phyloP scores from a whole-genome alignment of 2,113 vertebrate species.

The Merops nubicus region DNA sequence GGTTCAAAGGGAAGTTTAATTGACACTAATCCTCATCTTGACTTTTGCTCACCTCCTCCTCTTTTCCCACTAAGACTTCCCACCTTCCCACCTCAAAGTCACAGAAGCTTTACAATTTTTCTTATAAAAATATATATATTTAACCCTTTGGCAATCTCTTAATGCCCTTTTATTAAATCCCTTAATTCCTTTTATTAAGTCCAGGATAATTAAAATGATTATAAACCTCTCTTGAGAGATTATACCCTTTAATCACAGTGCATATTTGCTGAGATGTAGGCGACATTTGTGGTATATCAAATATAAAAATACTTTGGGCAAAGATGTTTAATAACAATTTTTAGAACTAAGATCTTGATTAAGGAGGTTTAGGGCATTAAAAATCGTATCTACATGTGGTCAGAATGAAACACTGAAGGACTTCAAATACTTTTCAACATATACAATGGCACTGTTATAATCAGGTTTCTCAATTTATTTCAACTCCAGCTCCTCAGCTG shows the following conservation, averaged over 20 bases:
- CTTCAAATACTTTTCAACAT: neutral
- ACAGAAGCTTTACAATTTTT: slow-evolving; percentile 56
- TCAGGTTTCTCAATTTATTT: slow-evolving; percentile 19
- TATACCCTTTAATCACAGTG: slow-evolving; percentile 57
- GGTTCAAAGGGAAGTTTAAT: slow-evolving; percentile 67
- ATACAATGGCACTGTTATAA: slow-evolving; percentile 8
- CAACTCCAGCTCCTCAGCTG: neutral
- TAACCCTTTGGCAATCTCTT: slow-evolving; percentile 70
- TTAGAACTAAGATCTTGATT: slow-evolving; percentile 10
- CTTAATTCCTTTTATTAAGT: slow-evolving; percentile 63
- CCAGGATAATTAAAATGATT: slow-evolving; percentile 67
- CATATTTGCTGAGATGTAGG: slow-evolving; percentile 46
- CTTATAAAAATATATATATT: slow-evolving; percentile 63
- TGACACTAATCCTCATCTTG: slow-evolving; percentile 69
- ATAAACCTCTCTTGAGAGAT: slow-evolving; percentile 53
- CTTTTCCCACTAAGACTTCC: slow-evolving; percentile 64
- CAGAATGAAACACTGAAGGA: neutral
- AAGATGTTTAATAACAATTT: slow-evolving; percentile 33
- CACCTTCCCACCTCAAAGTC: slow-evolving; percentile 65
- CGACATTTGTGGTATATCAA: slow-evolving; percentile 34
- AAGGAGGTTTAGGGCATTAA: slow-evolving; percentile 31
- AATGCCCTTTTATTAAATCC: slow-evolving; percentile 69
- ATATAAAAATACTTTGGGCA: slow-evolving; percentile 20
- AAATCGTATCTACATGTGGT: neutral
- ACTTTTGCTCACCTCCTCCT: slow-evolving; percentile 68